phyloP scores from a whole-genome alignment of 1,140 invertebrate genomes.

The Saccostrea glomerata region DNA sequence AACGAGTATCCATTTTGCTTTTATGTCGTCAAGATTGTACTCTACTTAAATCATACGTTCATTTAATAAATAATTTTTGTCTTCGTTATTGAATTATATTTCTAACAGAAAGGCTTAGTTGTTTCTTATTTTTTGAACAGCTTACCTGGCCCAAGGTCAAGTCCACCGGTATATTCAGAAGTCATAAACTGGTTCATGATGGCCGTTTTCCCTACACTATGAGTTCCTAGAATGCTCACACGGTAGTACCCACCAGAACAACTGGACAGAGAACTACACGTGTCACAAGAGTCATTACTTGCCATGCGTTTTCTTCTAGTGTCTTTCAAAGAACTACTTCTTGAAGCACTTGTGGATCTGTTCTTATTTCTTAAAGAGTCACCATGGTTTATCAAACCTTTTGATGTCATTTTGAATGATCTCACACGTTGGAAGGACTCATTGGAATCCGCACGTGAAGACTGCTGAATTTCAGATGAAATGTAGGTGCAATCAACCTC shows the following conservation, averaged over 20 bases:
- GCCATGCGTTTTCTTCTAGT: conserved; percentile 48
- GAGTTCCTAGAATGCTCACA: conserved; percentile 90
- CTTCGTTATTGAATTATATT: no score
- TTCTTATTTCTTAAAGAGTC: conserved; percentile 87
- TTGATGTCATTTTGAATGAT: conserved; percentile 92
- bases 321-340: conserved; percentile 81
- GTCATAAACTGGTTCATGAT: conserved; percentile 95
- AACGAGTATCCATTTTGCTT: no score
- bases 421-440: conserved; percentile 82
- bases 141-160: conserved; percentile 73
- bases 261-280: conserved; percentile 53
- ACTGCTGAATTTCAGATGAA: conserved; percentile 7
- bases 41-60: no score
- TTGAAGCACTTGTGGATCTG: conserved; percentile 84
- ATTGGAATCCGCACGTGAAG: conserved; percentile 2
- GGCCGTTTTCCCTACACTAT: conserved; percentile 92
- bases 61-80: no score
- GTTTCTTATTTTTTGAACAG: background rate
- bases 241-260: conserved; percentile 81
- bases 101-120: no score
- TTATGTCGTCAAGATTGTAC: no score
- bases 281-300: conserved; percentile 59
- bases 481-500: background rate
- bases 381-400: conserved; percentile 94
- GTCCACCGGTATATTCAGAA: conserved; percentile 95